Evolutionary conservation across 2,113 vertebrate species (phyloP).

Genomic region (Anseranas semipalmata): DNA sequence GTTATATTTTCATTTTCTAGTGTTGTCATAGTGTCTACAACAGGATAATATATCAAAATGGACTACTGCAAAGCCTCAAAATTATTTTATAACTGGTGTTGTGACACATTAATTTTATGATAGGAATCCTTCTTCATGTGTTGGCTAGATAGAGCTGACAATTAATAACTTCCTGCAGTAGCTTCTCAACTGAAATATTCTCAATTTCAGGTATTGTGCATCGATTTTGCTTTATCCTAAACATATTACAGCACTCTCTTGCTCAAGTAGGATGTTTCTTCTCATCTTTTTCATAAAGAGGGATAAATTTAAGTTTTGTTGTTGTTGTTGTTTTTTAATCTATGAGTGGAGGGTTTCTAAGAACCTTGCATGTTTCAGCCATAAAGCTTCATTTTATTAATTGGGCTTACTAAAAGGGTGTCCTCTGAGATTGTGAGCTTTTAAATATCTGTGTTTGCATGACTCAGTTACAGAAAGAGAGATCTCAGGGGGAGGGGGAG

Average conservation of each 20-base stretch:
- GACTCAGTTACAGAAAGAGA: neutral
- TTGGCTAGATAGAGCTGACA: neutral
- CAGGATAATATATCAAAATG: neutral
- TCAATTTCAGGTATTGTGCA: neutral
- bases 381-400: neutral
- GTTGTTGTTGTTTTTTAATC: neutral
- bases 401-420: neutral
- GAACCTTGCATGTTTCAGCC: neutral
- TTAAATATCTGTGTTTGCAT: neutral
- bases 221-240: neutral
- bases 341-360: neutral
- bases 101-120: neutral
- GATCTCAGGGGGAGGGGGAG: neutral
- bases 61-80: neutral
- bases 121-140: neutral
- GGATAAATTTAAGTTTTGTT: neutral
- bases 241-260: neutral
- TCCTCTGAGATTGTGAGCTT: neutral
- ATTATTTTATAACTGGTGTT: neutral
- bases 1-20: slow-evolving; percentile 4
- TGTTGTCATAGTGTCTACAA: neutral
- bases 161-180: neutral
- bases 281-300: neutral
- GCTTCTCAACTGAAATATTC: neutral
- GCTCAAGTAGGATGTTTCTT: neutral